These are phyloP conservation scores for Ichneumoninae sp. DNA, from an alignment of 2,888 invertebrate genomes.

Conservation along the genomic window DNA sequence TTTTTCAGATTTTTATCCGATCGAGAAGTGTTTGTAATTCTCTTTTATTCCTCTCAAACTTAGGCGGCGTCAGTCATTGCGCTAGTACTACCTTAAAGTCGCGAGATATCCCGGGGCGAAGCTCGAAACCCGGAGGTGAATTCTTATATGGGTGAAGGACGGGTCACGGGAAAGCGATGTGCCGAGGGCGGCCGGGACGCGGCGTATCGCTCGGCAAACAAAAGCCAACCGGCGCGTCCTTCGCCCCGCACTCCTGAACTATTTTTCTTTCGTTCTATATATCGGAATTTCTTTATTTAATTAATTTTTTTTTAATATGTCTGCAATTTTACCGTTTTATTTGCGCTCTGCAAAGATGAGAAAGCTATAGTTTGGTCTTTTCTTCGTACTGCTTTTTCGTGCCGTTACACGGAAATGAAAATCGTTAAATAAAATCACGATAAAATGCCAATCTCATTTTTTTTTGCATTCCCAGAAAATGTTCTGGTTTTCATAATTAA, in stretches of 20 bases:
- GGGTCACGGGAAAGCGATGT: conserved; percentile 17
- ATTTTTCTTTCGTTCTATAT: not conserved
- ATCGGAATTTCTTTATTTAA: not conserved
- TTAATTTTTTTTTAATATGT: not conserved
- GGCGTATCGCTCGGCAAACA: not conserved
- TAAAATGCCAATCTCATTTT: too few species aligned
- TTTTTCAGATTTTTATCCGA: too few species aligned
- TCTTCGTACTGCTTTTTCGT: too few species aligned
- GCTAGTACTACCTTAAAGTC: too few species aligned
- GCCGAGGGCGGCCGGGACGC: not conserved
- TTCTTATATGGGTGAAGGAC: conserved; percentile 58
- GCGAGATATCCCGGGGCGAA: not conserved
- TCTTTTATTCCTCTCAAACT: too few species aligned
- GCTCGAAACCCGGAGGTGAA: conserved; percentile 13
- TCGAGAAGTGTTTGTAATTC: too few species aligned
- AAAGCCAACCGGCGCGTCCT: not conserved
- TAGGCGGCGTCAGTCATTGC: too few species aligned
- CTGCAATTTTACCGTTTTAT: not conserved
- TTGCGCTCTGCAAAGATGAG: not conserved
- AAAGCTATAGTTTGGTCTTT: not conserved
- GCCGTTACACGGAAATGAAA: too few species aligned
- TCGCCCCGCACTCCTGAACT: not conserved
- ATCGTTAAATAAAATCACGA: too few species aligned
- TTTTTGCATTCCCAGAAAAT: too few species aligned
- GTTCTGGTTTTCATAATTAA: too few species aligned